These are phyloP conservation scores for Chlamydotis undulata DNA, from an alignment of 2,113 vertebrate genomes.

Conservation along the genomic window DNA sequence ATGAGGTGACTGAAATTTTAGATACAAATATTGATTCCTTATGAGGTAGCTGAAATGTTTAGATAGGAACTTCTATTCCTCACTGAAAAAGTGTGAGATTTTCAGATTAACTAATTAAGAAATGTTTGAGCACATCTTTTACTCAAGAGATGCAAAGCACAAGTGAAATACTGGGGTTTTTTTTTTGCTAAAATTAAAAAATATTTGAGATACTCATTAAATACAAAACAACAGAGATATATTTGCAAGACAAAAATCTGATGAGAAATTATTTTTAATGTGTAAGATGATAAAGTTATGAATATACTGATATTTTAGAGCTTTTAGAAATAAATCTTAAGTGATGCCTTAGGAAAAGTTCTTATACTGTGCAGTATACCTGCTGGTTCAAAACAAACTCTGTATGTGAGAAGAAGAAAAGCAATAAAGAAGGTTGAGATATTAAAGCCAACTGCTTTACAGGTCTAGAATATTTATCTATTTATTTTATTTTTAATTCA, in stretches of 20 bases:
- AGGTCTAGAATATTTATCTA: conserved; percentile 26
- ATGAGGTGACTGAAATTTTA: not conserved
- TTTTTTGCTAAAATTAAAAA: not conserved
- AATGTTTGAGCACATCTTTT: not conserved
- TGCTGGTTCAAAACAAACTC: not conserved
- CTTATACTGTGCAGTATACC: not conserved
- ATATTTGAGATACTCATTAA: not conserved
- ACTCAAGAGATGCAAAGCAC: not conserved
- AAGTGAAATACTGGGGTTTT: not conserved
- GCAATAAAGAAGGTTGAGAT: not conserved
- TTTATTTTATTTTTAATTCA: conserved; percentile 31
- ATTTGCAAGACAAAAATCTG: not conserved
- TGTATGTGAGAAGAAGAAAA: not conserved
- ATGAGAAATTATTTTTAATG: not conserved
- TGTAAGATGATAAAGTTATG: not conserved
- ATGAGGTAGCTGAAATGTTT: not conserved
- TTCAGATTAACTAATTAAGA: not conserved
- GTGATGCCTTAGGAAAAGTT: not conserved
- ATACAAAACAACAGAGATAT: not conserved
- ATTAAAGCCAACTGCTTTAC: not conserved
- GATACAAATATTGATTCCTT: not conserved
- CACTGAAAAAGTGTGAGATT: not conserved
- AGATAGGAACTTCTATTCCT: not conserved
- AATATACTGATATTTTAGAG: not conserved
- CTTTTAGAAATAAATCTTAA: not conserved